Conservation (phyloP, 2,797 vertebrate species). For the Melanotaenia nigrans region DNA sequence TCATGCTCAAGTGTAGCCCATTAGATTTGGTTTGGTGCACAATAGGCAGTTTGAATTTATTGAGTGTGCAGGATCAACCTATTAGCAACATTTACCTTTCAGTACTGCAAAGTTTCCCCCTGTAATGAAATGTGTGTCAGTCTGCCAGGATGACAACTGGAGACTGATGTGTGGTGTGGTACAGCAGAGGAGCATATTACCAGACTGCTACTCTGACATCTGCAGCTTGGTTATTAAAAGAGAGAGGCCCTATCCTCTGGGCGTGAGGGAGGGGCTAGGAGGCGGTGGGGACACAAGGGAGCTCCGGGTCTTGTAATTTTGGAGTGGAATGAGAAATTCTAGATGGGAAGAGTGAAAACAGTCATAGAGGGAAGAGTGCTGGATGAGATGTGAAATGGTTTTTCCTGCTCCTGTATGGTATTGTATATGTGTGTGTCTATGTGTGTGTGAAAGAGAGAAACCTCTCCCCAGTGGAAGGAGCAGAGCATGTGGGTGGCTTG, state of each 20-base stretch:
- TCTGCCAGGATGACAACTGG: constrained; percentile 32
- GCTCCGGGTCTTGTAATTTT: constrained; percentile 62
- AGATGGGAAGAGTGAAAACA: constrained; percentile 47
- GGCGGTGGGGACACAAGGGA: constrained; percentile 14
- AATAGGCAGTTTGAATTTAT: constrained; percentile 60
- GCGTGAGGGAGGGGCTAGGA: constrained; percentile 23
- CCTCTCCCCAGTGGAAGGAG: too few relatives aligned
- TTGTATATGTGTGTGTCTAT: neutral
- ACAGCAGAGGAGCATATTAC: constrained; percentile 30
- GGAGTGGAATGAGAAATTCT: constrained; percentile 65
- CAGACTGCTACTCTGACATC: constrained; percentile 44
- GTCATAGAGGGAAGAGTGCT: constrained; percentile 23
- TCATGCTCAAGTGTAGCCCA: constrained; percentile 49
- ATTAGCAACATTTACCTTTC: constrained; percentile 61
- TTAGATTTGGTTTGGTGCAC: constrained; percentile 43
- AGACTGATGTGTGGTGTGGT: constrained; percentile 39
- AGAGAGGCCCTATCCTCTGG: constrained; percentile 33
- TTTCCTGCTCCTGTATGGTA: constrained; percentile 14
- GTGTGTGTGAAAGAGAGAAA: neutral
- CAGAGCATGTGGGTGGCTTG: too few relatives aligned
- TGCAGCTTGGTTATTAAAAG: constrained; percentile 59
- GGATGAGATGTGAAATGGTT: constrained; percentile 42
- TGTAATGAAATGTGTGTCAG: constrained; percentile 18
- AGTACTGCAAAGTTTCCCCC: constrained; percentile 15
- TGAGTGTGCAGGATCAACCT: constrained; percentile 59